phyloP scores from a whole-genome alignment of 2,113 vertebrate species.

The Onychorhynchus coronatus region DNA sequence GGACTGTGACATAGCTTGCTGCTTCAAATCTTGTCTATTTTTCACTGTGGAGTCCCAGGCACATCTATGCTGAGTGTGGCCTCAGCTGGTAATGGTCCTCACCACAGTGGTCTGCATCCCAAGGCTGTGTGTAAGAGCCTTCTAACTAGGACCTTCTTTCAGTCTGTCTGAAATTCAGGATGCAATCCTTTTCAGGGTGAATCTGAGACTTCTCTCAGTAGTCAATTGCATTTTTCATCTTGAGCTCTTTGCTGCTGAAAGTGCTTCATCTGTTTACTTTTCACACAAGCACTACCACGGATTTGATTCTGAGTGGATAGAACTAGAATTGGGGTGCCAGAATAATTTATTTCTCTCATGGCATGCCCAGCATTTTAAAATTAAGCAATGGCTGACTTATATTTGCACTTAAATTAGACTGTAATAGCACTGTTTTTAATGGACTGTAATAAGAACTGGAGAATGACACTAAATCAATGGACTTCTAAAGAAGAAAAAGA shows the following conservation, averaged over 20 bases:
- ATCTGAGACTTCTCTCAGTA: not conserved
- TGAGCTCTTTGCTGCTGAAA: not conserved
- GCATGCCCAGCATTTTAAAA: not conserved
- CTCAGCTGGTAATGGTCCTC: not conserved
- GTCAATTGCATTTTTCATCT: not conserved
- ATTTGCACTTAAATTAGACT: conserved; percentile 16
- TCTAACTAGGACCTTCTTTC: not conserved
- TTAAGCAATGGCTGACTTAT: not conserved
- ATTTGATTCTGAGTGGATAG: not conserved
- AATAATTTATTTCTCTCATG: not conserved
- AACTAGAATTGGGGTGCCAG: not conserved
- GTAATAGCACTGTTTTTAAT: not conserved
- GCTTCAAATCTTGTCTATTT: not conserved
- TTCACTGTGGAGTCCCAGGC: not conserved
- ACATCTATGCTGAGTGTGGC: no score
- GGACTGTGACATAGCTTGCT: not conserved
- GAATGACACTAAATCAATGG: conserved; percentile 19
- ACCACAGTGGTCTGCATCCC: not conserved
- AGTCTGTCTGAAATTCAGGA: not conserved
- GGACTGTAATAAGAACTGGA: not conserved
- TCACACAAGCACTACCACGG: not conserved
- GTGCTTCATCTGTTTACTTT: conserved; percentile 7
- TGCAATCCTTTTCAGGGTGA: not conserved
- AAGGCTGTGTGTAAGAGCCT: not conserved
- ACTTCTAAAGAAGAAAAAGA: not conserved